Conservation (phyloP, 2,113 vertebrate genomes). For the Passer montanus region DNA sequence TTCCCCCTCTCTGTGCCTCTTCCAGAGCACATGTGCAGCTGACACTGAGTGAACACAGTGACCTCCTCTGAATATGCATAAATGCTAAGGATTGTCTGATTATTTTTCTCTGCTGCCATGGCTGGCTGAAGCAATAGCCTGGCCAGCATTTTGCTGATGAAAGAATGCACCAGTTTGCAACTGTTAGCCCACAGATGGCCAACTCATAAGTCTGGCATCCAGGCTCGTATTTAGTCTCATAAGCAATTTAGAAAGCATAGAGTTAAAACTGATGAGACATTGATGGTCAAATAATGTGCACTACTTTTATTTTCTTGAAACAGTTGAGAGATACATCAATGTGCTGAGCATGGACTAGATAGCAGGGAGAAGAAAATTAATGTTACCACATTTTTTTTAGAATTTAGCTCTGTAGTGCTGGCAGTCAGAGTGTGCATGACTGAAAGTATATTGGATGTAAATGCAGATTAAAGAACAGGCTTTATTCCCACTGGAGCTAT, state of each 20-base stretch:
- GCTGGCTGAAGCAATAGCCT: not conserved
- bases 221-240: not conserved
- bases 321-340: not conserved
- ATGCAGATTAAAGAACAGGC: not conserved
- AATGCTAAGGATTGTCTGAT: not conserved
- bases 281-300: not conserved
- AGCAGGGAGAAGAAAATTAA: not conserved
- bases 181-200: conserved; percentile 10
- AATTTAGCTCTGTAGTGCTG: not conserved
- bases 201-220: not conserved
- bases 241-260: conserved; percentile 1
- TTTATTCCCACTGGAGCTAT: not conserved
- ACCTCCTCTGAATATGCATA: conserved; percentile 42
- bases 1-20: conserved; percentile 14
- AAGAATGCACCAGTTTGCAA: not conserved
- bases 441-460: not conserved
- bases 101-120: not conserved
- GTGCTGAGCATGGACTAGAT: not conserved
- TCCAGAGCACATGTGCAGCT: conserved; percentile 32
- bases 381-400: not conserved
- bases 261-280: conserved; percentile 5
- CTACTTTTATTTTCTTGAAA: not conserved
- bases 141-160: not conserved
- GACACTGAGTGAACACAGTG: not conserved
- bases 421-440: not conserved